Evolutionary conservation across 53 echinoderm and acorn worm genomes (phyloP).

Genomic region (Henricia sp.): DNA sequence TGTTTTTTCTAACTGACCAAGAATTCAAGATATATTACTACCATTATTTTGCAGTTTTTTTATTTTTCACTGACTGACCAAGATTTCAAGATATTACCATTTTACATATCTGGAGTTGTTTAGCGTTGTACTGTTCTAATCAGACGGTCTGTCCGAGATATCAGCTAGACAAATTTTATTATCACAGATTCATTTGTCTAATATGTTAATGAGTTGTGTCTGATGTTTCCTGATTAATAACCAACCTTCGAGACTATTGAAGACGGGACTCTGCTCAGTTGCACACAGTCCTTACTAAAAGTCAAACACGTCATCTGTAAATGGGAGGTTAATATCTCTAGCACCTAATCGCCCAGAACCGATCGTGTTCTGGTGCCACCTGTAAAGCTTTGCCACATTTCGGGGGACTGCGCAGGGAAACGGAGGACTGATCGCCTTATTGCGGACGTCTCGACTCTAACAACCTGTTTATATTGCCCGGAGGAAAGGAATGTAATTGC

Average conservation of each 20-base stretch:
- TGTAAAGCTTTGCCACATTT: no score
- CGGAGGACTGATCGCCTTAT: background rate
- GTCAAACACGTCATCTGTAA: background rate
- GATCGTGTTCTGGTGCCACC: background rate
- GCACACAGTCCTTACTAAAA: background rate
- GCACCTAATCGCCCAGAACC: conserved; percentile 14
- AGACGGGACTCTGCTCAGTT: background rate
- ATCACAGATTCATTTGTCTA: background rate
- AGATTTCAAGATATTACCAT: no score
- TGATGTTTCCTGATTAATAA: conserved; percentile 19
- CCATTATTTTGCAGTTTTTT: no score
- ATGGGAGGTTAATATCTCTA: background rate
- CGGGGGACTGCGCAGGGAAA: background rate
- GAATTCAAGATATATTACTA: no score
- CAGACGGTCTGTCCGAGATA: background rate
- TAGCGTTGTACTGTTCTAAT: no score
- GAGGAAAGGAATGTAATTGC: background rate
- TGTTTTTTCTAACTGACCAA: no score
- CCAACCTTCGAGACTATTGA: background rate
- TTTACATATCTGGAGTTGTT: no score
- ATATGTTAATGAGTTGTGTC: background rate
- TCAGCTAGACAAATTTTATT: no score
- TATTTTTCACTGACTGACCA: no score
- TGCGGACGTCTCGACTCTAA: background rate
- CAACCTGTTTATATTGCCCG: conserved; percentile 33